phyloP scores from a whole-genome alignment of 2,888 invertebrate genomes.

The Amiota mariae region DNA sequence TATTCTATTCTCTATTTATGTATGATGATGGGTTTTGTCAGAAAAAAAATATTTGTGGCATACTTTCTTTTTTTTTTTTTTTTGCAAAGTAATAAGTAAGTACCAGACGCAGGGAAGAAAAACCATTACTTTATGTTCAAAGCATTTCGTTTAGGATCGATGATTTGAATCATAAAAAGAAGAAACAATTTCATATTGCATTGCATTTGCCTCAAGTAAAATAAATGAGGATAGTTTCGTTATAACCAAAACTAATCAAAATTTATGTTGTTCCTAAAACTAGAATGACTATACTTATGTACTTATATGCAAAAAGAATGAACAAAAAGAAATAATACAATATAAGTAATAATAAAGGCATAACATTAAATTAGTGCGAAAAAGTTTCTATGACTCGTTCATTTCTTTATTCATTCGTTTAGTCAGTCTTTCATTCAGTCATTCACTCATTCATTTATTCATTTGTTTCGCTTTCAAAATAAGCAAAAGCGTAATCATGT shows the following conservation, averaged over 20 bases:
- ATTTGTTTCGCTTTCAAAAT: constrained; percentile 42
- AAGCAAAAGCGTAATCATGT: constrained; percentile 64
- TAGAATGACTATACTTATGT: background rate
- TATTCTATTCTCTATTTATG: background rate
- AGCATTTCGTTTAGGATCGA: no score
- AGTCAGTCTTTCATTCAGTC: background rate
- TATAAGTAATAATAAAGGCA: constrained; percentile 28
- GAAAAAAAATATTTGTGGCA: constrained; percentile 39
- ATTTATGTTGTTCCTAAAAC: constrained; percentile 11
- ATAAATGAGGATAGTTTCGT: background rate
- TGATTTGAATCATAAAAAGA: no score
- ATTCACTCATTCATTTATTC: background rate
- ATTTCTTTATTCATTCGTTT: background rate
- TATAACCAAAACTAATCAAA: background rate
- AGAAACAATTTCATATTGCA: no score
- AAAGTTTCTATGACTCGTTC: constrained; percentile 9
- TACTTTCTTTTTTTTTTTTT: constrained; percentile 24
- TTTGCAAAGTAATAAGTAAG: constrained; percentile 36
- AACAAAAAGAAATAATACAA: background rate
- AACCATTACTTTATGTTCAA: no score
- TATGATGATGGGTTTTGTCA: background rate
- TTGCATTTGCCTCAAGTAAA: no score
- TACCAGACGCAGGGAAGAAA: no score
- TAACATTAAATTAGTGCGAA: constrained; percentile 16
- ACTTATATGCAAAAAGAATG: no score